Conservation (phyloP, 2,113 vertebrate species). For the Vulpes vulpes region DNA sequence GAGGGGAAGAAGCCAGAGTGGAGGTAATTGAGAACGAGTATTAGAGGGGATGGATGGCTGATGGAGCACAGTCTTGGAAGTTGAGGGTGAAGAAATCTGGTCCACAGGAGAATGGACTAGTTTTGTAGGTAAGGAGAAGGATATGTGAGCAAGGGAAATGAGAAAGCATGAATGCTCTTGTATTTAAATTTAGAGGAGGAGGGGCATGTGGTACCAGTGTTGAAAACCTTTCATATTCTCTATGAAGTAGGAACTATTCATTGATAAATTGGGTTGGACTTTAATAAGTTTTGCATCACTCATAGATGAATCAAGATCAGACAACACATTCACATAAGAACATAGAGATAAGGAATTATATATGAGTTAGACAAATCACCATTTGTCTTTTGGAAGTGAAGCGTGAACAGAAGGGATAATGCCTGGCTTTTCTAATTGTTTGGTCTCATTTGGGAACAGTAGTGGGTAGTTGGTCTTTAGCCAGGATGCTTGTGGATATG, state of each 20-base stretch:
- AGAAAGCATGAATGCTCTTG: neutral
- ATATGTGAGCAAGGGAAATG: neutral
- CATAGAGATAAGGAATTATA: constrained; percentile 20
- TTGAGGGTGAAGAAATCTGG: neutral
- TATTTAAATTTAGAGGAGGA: neutral
- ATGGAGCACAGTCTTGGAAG: neutral
- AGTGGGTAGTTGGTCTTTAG: constrained; percentile 51
- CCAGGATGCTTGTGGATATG: constrained; percentile 41
- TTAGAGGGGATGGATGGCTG: neutral
- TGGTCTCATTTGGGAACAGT: constrained; percentile 64
- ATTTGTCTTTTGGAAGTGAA: constrained; percentile 72
- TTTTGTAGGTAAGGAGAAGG: neutral
- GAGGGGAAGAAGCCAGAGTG: neutral
- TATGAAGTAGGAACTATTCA: constrained; percentile 51
- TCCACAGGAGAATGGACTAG: neutral
- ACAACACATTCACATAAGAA: neutral
- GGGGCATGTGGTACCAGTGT: neutral
- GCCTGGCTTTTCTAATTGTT: constrained; percentile 73
- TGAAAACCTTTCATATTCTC: constrained; percentile 31
- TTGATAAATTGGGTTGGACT: constrained; percentile 54
- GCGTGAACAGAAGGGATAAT: constrained; percentile 50
- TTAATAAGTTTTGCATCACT: constrained; percentile 20
- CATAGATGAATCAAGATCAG: constrained; percentile 15
- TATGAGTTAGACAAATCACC: constrained; percentile 66
- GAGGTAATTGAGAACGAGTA: neutral